phyloP scores from a whole-genome alignment of 2,113 vertebrate genomes.

The Tetrao urogallus region DNA sequence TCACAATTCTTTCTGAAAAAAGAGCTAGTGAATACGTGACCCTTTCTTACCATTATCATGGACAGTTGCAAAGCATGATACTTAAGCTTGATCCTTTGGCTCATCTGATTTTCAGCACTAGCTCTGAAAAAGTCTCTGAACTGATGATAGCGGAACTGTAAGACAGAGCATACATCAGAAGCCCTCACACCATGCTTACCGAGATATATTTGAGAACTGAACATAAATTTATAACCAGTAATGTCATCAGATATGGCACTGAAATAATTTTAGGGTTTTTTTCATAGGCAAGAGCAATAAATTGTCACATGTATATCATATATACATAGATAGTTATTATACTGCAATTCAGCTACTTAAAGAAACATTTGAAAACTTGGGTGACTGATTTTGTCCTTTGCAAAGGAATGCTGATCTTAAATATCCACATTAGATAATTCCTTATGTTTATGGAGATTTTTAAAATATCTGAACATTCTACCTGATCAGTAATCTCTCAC shows the following conservation, averaged over 20 bases:
- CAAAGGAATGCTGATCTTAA: background rate
- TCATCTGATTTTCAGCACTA: background rate
- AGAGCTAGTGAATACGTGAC: background rate
- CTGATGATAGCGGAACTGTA: background rate
- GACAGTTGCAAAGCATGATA: background rate
- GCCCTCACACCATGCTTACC: background rate
- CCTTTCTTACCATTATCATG: background rate
- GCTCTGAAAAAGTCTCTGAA: background rate
- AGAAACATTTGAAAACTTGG: background rate
- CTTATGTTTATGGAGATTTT: background rate
- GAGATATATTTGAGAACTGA: background rate
- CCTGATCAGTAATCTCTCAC: background rate
- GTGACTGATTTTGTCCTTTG: background rate
- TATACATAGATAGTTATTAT: background rate
- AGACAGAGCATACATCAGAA: background rate
- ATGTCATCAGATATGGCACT: background rate
- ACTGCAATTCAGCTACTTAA: background rate
- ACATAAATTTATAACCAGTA: background rate
- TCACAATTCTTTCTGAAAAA: fast-evolving
- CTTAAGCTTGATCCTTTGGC: background rate
- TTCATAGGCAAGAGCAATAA: background rate
- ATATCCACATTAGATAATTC: background rate
- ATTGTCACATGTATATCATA: fast-evolving
- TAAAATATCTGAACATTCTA: background rate
- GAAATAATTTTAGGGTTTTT: background rate